phyloP scores from a whole-genome alignment of 2,797 vertebrate genomes.

The Chrosomus eos region DNA sequence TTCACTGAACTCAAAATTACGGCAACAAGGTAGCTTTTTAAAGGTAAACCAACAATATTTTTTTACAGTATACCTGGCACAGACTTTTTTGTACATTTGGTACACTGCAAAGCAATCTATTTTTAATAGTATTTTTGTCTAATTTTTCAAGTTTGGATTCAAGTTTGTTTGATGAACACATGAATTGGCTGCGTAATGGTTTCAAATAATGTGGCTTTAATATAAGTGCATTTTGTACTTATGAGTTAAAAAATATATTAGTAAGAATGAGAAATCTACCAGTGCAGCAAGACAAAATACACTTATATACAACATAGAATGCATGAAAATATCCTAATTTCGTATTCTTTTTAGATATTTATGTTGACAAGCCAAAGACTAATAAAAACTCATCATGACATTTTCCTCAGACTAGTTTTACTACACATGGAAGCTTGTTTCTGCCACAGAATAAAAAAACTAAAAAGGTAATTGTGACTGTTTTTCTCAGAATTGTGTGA shows the following conservation, averaged over 20 bases:
- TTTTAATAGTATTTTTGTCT: not conserved
- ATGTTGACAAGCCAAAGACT: not conserved
- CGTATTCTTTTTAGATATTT: not conserved
- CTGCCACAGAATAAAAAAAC: not conserved
- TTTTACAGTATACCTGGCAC: not conserved
- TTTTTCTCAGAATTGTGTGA: not conserved
- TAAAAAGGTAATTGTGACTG: not conserved
- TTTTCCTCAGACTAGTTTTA: not conserved
- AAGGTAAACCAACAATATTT: no score
- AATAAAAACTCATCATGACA: not conserved
- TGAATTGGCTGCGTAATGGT: not conserved
- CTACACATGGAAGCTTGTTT: not conserved
- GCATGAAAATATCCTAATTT: not conserved
- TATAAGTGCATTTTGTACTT: not conserved
- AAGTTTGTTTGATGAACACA: not conserved
- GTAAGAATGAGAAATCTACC: not conserved
- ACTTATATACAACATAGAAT: not conserved
- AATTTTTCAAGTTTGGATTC: not conserved
- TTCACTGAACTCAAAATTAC: no score
- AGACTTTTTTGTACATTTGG: not conserved
- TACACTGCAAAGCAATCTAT: no score
- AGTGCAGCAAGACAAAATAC: not conserved
- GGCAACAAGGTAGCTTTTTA: no score
- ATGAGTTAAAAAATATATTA: not conserved
- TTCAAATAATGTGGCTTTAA: not conserved